Evolutionary conservation across 53 echinoderm and acorn worm species (phyloP), one percentile per base, ranked within the genome.

Genomic region (Mesocentrotus franciscanus): DNA sequence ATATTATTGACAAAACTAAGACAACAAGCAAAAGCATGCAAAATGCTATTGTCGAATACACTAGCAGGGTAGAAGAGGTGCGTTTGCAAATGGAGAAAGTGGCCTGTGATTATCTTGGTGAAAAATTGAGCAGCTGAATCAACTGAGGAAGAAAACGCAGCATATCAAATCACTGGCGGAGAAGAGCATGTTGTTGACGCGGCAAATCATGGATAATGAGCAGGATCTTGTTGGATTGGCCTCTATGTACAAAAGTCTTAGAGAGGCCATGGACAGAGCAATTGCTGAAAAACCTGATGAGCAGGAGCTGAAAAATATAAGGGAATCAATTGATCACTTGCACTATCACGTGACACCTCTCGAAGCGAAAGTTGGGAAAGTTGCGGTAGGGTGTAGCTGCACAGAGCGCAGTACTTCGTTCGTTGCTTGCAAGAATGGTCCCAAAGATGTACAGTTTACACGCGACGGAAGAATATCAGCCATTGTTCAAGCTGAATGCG

Each of bases 211-310:
- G 10, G 95, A 94, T 8, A 94, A 94, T 27, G 95, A 85, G 71
- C 35, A 85, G 56, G 95, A 94, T 94, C 87, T 94, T 94, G 85
- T 85, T 49, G 95, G 95, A 26, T 85, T 85, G 87, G 85, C 87
- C 56, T 94, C 87, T 29, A 94, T 94, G 87, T 94, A 94, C 70
- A 94, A 85, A 85, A 94, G 95, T 68, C 87, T 94, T 10, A 61
- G 87, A 49, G 95, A 94, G 56, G 95, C 95, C 87, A 94, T 94
- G 95, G 95, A 94, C 66, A 85, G 95, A 68, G 85, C 95, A 24
- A 66, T 94, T 36, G 66, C 95, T 55, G 95, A 94, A 36, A 94
- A 94, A 85, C 95, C 95, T 13, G 95, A 94, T 64, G 87, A 94
- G 87, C 85, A 94, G 49, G 71, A 85, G 87, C 95, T 94, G 71